Evolutionary conservation across 1,140 invertebrate genomes (phyloP), one percentile per base, ranked within the genome.

Genomic region (Neodiprion virginianus): DNA sequence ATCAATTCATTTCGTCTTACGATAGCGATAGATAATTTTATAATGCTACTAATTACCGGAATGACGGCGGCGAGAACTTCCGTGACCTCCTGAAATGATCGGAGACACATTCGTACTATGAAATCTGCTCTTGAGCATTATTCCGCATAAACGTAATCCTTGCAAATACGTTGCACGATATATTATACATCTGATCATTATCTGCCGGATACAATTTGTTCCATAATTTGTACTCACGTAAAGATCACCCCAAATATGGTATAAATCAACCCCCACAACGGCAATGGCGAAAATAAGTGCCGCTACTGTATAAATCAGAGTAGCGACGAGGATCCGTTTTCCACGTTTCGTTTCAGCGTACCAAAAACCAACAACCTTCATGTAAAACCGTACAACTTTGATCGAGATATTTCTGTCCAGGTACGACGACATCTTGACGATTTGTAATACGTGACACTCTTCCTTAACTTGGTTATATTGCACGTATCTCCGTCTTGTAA

Each of bases 291-390:
- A 80, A 14, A 75, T 4, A 14, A 81, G 76, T 8, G 72, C 76
- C 10, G 69, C 28, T 21, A 80, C 21, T 10, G 80, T 74, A 28
- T 81, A 81, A 21, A 14, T 14, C 14, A 78, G 73, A 1, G 74
- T 75, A 11, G 28, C 7, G 21, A 75, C 67, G 74, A 81, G 17
- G 8, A 78, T 7, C 8, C 67, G 14, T 53, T 72, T 70, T 69
- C 77, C 79, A 23, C 53, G 66, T 21, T 69, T 23, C 7, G 72
- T 76, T 17, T 76, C 66, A 14, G 77, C 75, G 40, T 67, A 40
- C 80, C 80, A 81, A 50, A 80, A 77, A 7, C 80, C 80, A 48
- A 79, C 75, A 23, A 79, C 71, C 66, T 76, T 79, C 76, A 81
- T 77, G 61, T 76, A 81, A 14, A 80, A 71, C 8, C 76, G 71